phyloP scores from a whole-genome alignment of 1,140 invertebrate species.

The Ceratosolen solmsi region DNA sequence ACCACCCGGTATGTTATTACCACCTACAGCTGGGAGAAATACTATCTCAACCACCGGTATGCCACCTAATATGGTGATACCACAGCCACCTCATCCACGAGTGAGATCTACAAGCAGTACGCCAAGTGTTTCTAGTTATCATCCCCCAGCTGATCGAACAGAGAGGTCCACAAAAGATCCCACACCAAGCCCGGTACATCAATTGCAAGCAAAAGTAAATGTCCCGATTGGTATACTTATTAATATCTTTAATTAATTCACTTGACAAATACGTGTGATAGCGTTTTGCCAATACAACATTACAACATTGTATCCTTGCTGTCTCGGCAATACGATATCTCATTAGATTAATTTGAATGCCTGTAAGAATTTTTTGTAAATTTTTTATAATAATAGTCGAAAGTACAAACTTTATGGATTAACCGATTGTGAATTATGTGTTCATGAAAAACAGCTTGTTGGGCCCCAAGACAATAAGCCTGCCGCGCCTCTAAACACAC shows the following conservation, averaged over 20 bases:
- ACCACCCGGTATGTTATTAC: slow-evolving; percentile 73
- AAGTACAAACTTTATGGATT: slow-evolving; percentile 46
- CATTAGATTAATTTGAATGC: too few species aligned
- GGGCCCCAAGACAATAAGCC: slow-evolving; percentile 72
- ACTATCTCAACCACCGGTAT: slow-evolving; percentile 73
- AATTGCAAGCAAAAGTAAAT: slow-evolving; percentile 60
- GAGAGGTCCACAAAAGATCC: slow-evolving; percentile 72
- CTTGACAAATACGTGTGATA: too few species aligned
- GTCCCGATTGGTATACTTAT: slow-evolving; percentile 12
- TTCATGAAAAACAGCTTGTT: slow-evolving; percentile 71
- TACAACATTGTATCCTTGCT: too few species aligned
- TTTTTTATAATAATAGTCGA: slow-evolving; percentile 18
- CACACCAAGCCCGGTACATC: slow-evolving; percentile 68
- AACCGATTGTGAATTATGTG: slow-evolving; percentile 58
- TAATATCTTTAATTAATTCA: too few species aligned
- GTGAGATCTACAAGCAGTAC: slow-evolving; percentile 63
- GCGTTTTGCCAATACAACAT: too few species aligned
- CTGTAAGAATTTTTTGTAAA: neutral
- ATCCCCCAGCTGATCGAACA: slow-evolving; percentile 69
- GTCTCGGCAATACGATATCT: too few species aligned
- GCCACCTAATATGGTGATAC: slow-evolving; percentile 76
- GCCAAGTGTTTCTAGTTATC: slow-evolving; percentile 69
- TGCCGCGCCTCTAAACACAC: slow-evolving; percentile 70
- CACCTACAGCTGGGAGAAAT: slow-evolving; percentile 72
- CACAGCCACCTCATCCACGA: slow-evolving; percentile 75